Percentiles rank a stretch among this genome's conserved stretches.
Conservation (phyloP, 2,113 vertebrate genomes). For the Tretioscincus oriximinensis region DNA sequence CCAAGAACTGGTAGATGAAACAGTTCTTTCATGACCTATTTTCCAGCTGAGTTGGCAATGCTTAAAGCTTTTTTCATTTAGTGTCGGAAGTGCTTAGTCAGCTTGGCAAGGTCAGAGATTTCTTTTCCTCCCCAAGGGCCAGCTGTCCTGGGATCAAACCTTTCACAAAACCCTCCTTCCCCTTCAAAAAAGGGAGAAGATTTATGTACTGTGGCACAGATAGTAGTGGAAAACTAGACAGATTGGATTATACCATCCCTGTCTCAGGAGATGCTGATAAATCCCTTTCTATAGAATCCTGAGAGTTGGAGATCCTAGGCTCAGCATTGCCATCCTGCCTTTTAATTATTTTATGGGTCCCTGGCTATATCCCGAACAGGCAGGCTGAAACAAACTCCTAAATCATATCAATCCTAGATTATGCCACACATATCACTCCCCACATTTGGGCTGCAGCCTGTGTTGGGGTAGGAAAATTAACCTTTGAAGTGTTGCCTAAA, state of each 20-base stretch:
- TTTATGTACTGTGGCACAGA: neutral
- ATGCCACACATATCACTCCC: no score
- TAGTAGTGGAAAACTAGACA: neutral
- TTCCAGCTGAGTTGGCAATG: conserved; percentile 29
- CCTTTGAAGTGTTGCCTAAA: no score
- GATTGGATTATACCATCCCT: neutral
- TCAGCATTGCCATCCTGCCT: neutral
- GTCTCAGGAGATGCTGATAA: neutral
- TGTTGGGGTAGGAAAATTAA: no score
- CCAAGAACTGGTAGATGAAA: conserved; percentile 24
- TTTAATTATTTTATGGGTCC: neutral
- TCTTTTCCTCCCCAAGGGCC: conserved; percentile 32
- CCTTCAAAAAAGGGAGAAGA: neutral
- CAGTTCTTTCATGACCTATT: conserved; percentile 22
- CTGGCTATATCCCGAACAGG: neutral
- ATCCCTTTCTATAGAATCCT: neutral
- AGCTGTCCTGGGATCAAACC: conserved; percentile 30
- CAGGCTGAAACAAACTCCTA: no score
- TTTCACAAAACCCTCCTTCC: neutral
- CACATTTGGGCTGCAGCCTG: no score
- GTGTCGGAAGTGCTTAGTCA: conserved; percentile 35
- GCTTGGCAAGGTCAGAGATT: conserved; percentile 35
- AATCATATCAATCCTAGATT: neutral
- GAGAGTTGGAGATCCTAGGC: no score
- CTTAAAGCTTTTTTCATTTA: conserved; percentile 10